phyloP scores from a whole-genome alignment of 30 jellyfish, hydroid and myxozoan genomes.

The Aurelia sp. region DNA sequence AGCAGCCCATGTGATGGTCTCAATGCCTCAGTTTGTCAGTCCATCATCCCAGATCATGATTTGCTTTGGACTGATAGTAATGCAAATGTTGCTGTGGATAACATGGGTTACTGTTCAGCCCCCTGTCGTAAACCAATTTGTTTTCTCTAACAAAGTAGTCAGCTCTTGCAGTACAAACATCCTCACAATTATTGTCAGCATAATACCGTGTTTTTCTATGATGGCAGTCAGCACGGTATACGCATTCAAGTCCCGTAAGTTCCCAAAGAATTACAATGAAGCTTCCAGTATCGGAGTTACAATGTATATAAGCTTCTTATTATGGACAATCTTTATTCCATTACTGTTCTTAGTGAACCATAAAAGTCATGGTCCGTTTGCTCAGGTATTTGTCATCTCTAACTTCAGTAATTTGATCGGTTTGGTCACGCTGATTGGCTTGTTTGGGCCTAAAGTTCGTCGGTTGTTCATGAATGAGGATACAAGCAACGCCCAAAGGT shows the following conservation, averaged over 20 bases:
- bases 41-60: constrained; percentile 82
- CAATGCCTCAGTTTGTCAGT: constrained; percentile 66
- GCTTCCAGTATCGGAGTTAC: constrained; percentile 86
- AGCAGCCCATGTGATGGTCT: constrained; percentile 53
- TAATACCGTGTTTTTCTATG: constrained; percentile 63
- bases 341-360: no score
- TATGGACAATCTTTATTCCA: constrained; percentile 69
- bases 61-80: constrained; percentile 59
- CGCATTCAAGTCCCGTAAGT: constrained; percentile 90
- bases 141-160: constrained; percentile 54
- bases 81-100: constrained; percentile 65
- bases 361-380: no score
- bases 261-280: constrained; percentile 90
- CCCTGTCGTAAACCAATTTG: constrained; percentile 55
- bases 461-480: no score
- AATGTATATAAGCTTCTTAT: constrained; percentile 79
- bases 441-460: no score
- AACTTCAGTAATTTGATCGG: no score
- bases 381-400: no score
- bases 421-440: no score
- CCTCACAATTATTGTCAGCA: constrained; percentile 54
- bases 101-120: constrained; percentile 79
- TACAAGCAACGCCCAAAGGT: no score
- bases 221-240: constrained; percentile 74
- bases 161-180: constrained; percentile 15